Evolutionary conservation across 1,140 invertebrate species (phyloP), one percentile per base, ranked within the genome.

Genomic region (Agrypnia vestita): DNA sequence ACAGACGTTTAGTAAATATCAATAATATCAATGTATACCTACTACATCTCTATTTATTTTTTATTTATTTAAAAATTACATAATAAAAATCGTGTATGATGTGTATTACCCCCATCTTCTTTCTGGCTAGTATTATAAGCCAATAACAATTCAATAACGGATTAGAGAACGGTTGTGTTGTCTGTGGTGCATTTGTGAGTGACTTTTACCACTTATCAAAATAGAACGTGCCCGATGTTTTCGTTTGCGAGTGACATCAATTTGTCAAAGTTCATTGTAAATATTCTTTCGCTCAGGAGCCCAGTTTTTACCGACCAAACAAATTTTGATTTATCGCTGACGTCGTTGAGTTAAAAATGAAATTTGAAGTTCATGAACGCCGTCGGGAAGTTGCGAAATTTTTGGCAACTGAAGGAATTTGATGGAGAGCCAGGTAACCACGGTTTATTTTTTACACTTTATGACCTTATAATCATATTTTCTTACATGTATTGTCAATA

Each of bases 171-270:
- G 71, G 71, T 21, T 71, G n/a, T 44, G 7, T 73, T 73, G 71
- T 73, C 71, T 73, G 13, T 73, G 71, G 47, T 17, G n/a, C 49
- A 35, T 64, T 64, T 47, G 47, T 49, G 75, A 76, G 75, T 79
- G 77, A 79, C 77, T 79, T 79, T 73, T 79, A 69, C 77, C 77
- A 79, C 77, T 79, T 79, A 79, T 79, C 77, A 79, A 79, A 79
- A 79, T 79, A 79, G 77, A 79, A 79, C 69, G 77, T 79, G 77
- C 77, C 77, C 61, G 51, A 74, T 79, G 77, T 79, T 73, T 79
- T 79, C 76, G 76, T 78, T 78, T 72, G 64, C 76, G 46, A 71
- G 59, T 78, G 76, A 78, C 76, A 78, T 64, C 64, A 78, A 71
- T 78, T 78, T 78, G 76, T 78, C 76, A 56, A 76, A 76, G 59